A percentile compares a stretch with the other conserved stretches of the same genome.
These are phyloP conservation scores for Atta cephalotes DNA, from an alignment of 1,140 invertebrate species.

Conservation along the genomic window DNA sequence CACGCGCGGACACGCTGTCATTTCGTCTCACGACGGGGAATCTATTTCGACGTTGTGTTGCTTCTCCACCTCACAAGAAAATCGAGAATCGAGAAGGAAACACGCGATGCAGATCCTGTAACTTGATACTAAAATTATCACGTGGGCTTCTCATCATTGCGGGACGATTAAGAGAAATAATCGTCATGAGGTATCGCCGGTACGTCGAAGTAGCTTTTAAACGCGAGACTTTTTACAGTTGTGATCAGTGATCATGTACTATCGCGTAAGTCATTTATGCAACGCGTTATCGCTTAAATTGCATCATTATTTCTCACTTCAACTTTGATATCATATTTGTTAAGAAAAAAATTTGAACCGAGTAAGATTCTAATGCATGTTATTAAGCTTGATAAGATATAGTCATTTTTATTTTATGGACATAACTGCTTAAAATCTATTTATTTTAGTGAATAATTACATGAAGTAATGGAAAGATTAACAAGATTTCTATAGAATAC, in stretches of 20 bases:
- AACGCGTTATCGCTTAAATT: constrained; percentile 29
- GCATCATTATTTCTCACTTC: constrained; percentile 38
- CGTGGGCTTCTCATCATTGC: neutral
- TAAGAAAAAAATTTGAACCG: neutral
- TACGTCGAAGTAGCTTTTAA: constrained; percentile 32
- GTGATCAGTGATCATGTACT: neutral
- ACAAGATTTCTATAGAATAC: neutral
- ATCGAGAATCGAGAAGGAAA: constrained; percentile 43
- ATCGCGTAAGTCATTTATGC: neutral
- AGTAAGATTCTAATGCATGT: neutral
- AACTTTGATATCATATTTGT: neutral
- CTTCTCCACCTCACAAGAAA: constrained; percentile 27
- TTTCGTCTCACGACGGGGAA: constrained; percentile 57
- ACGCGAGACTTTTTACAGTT: constrained; percentile 20
- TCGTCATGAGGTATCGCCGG: constrained; percentile 16
- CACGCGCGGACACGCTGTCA: constrained; percentile 58
- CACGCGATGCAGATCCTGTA: constrained; percentile 28
- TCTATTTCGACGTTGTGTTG: constrained; percentile 58
- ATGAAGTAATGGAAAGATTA: neutral
- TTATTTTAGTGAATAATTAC: neutral
- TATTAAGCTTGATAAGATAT: neutral
- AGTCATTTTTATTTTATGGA: neutral
- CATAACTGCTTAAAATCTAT: too few relatives aligned
- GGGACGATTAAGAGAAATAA: constrained; percentile 45
- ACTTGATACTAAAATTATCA: constrained; percentile 51